phyloP scores from a whole-genome alignment of 2,888 invertebrate species.

The Isotomurus palustris region DNA sequence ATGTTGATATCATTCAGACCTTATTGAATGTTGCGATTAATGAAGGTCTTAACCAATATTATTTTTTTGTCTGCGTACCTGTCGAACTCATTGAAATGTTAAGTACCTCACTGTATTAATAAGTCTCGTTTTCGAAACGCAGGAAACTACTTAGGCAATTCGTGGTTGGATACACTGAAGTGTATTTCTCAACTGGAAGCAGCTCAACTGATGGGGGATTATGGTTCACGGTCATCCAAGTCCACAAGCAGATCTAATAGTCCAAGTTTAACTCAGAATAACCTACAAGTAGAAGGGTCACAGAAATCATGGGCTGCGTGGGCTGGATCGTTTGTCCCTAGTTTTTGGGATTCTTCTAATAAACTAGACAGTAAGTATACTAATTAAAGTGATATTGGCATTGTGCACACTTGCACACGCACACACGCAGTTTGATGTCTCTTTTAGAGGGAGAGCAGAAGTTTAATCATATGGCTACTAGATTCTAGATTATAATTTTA shows the following conservation, averaged over 20 bases:
- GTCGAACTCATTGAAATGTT: neutral
- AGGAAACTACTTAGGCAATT: slow-evolving; percentile 34
- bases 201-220: slow-evolving; percentile 23
- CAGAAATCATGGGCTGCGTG: slow-evolving; percentile 21
- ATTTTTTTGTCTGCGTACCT: neutral
- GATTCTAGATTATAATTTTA: no score
- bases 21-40: slow-evolving; percentile 33
- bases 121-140: neutral
- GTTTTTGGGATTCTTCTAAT: slow-evolving; percentile 28
- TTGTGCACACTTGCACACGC: no score
- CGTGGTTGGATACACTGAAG: slow-evolving; percentile 37
- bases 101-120: neutral
- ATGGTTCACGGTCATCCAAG: slow-evolving; percentile 3
- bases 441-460: no score
- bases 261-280: slow-evolving; percentile 16
- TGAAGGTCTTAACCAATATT: slow-evolving; percentile 22
- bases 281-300: neutral
- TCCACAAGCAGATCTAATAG: slow-evolving; percentile 26
- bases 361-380: slow-evolving; percentile 24
- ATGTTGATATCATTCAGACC: slow-evolving; percentile 33
- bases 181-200: slow-evolving; percentile 37
- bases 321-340: slow-evolving; percentile 29
- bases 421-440: no score
- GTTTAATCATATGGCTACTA: no score
- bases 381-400: neutral